A percentile compares a stretch with the other conserved stretches of the same genome.
These are phyloP conservation scores for Boulengerochromis microlepis DNA, from an alignment of 2,113 vertebrate genomes.

Conservation along the genomic window DNA sequence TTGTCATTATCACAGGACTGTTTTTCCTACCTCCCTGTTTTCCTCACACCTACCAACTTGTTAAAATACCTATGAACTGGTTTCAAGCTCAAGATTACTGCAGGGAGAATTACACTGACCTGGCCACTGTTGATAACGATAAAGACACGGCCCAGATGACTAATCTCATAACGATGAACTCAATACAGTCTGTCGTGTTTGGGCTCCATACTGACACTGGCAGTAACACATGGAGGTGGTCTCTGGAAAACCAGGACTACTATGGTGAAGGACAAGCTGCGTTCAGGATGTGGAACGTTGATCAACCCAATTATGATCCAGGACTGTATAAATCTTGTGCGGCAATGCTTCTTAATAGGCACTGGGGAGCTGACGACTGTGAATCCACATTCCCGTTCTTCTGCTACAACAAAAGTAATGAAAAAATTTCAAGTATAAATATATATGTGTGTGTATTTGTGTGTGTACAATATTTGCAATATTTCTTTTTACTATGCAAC, in stretches of 20 bases:
- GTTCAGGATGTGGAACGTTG: background rate
- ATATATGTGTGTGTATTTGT: too few relatives aligned
- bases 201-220: background rate
- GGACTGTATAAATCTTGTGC: background rate
- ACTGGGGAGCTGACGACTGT: background rate
- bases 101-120: background rate
- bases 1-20: background rate
- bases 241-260: background rate
- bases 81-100: background rate
- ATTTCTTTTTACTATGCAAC: too few relatives aligned
- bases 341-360: background rate
- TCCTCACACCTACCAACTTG: background rate
- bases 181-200: background rate
- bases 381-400: background rate
- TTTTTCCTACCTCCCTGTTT: background rate
- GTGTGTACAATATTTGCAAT: too few relatives aligned
- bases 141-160: background rate
- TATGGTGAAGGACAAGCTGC: background rate
- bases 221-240: background rate
- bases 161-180: background rate
- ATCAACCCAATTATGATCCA: background rate
- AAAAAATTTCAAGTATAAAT: background rate
- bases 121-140: background rate
- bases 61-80: background rate
- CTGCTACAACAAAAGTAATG: background rate